Evolutionary conservation across 2,888 invertebrate genomes (phyloP), one percentile per base, ranked within the genome.

Genomic region (Molorchus minor): DNA sequence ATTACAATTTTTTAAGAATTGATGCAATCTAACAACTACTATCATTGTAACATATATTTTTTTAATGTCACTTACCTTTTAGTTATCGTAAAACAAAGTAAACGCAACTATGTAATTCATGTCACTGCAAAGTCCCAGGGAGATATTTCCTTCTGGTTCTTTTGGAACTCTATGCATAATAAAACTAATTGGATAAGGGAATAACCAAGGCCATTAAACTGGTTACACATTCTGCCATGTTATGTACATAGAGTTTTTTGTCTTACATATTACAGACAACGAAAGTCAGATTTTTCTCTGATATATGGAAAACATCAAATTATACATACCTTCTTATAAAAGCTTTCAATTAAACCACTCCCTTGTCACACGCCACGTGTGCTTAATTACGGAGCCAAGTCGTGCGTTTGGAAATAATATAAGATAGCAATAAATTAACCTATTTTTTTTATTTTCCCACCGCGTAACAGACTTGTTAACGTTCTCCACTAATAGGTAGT

Each of bases 351-450:
- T 47, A 47, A 36, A 19, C 19, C 35, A 15, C 35, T 35, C 20
- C 35, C 12, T 13, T 20, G 35, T 20, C 35, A 10, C 13, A 20
- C 19, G 47, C 47, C 47, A 47, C 36, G 47, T 47, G 47, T n/a
- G 19, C 36, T 47, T 35, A 47, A 47, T 47, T 47, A 47, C 15
- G 33, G 20, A 36, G 13, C 35, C 36, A 35, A 47, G 12, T 47
- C 47, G 21, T 47, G 47, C 36, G 35, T 47, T 47, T 36, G 12
- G 33, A 47, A 47, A 36, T 30, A 30, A 35, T 36, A 13, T 13
- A 43, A 43, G 21, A 35, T 12, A 19, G 35, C 12, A 36, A 36
- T 36, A 47, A 36, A 47, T 47, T 35, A 20, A 47, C 47, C n/a
- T 36, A n/a, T 47, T 47, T 47, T 47, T 35, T 36, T 19, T 20